Conservation (phyloP, 2,113 vertebrate genomes). For the Pseudolaguvia tuberculata region DNA sequence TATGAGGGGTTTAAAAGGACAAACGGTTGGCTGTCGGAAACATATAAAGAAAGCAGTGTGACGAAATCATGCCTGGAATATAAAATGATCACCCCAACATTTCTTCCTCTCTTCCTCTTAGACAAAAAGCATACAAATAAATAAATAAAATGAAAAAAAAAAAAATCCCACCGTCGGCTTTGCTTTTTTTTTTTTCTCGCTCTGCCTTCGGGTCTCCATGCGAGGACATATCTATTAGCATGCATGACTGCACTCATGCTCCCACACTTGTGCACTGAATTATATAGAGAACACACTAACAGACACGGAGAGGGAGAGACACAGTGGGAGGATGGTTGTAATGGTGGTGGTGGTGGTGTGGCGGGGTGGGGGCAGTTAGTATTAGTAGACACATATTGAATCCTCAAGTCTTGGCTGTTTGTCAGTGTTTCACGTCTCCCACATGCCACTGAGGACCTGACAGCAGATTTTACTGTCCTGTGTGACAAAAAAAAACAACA, state of each 20-base stretch:
- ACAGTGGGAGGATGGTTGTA: not conserved
- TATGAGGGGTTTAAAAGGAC: constrained; percentile 2
- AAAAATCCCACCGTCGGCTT: constrained; percentile 1
- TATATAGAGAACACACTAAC: constrained; percentile 33
- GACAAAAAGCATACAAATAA: not conserved
- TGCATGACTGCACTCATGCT: constrained; percentile 45
- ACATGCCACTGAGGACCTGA: constrained; percentile 35
- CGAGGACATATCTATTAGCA: constrained; percentile 49
- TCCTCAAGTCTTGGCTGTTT: constrained; percentile 20
- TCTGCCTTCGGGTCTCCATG: constrained; percentile 31
- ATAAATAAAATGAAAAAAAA: not conserved
- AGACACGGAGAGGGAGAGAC: not conserved
- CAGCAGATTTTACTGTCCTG: constrained; percentile 27
- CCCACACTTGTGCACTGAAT: constrained; percentile 27
- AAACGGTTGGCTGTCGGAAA: constrained; percentile 32
- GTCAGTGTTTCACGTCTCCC: constrained; percentile 31
- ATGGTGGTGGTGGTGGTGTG: too few species aligned
- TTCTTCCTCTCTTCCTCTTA: not conserved
- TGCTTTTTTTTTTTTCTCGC: too few species aligned
- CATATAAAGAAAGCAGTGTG: constrained; percentile 36
- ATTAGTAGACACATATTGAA: constrained; percentile 36
- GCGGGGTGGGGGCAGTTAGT: constrained; percentile 24
- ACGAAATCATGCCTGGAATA: constrained; percentile 37
- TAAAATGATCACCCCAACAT: constrained; percentile 15
- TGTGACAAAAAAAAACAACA: constrained; percentile 28